Conservation (phyloP, 2,113 vertebrate genomes). For the Crypturellus undulatus region DNA sequence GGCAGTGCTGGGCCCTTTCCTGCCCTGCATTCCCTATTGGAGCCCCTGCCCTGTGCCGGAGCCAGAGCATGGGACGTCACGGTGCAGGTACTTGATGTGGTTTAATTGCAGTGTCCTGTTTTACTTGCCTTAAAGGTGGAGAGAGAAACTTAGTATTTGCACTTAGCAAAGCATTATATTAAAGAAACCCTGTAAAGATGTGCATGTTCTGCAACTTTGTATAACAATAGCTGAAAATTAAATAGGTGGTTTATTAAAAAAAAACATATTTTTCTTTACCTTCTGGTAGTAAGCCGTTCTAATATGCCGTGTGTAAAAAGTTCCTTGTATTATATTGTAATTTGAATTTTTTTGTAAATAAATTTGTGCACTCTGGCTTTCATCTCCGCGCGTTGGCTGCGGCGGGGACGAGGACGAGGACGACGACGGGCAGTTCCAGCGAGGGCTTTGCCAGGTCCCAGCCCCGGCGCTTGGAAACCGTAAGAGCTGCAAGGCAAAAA, state of each 20-base stretch:
- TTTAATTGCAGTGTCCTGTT: conserved; percentile 45
- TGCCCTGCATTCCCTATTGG: background rate
- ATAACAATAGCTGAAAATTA: conserved; percentile 69
- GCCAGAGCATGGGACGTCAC: background rate
- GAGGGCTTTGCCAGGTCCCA: background rate
- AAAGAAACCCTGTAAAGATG: conserved; percentile 46
- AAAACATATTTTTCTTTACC: conserved; percentile 76
- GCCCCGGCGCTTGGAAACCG: background rate
- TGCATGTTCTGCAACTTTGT: conserved; percentile 81
- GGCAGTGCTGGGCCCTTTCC: too few species aligned
- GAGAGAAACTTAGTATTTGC: conserved; percentile 81
- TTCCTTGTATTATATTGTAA: conserved; percentile 84
- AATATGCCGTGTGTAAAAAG: conserved; percentile 80
- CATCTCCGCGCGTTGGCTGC: background rate
- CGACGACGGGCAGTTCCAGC: too few species aligned
- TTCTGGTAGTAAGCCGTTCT: conserved; percentile 72
- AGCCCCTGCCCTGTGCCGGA: background rate
- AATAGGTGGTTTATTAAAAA: conserved; percentile 72
- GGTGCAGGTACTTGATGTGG: conserved; percentile 44
- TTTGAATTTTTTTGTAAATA: conserved; percentile 83
- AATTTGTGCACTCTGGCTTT: conserved; percentile 70
- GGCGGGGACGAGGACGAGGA: too few species aligned
- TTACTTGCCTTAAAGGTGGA: conserved; percentile 86
- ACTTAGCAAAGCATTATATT: conserved; percentile 74
- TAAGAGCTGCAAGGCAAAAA: background rate